Conservation (phyloP, 2,888 invertebrate species). For the Diachrysia chrysitis region DNA sequence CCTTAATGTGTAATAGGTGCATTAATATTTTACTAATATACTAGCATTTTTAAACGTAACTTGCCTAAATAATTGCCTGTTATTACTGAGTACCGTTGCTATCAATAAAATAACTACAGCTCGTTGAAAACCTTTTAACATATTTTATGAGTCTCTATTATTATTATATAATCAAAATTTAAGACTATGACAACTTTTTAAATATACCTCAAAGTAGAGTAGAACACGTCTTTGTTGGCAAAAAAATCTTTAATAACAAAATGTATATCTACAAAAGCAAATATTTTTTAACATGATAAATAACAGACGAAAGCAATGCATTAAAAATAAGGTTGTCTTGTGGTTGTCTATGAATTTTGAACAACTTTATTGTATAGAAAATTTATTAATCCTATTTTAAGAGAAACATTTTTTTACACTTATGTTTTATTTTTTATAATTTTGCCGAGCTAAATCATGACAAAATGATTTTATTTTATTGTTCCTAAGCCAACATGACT, state of each 20-base stretch:
- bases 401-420: slow-evolving; percentile 10
- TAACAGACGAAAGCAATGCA: slow-evolving; percentile 17
- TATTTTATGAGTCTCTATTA: background rate
- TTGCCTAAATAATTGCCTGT: slow-evolving; percentile 46
- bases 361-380: slow-evolving; percentile 7
- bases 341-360: slow-evolving; percentile 6
- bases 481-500: slow-evolving; percentile 57
- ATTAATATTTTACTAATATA: background rate
- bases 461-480: slow-evolving; percentile 58
- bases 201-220: background rate
- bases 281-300: background rate
- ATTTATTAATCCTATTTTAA: slow-evolving; percentile 3
- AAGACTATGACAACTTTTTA: background rate
- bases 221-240: background rate
- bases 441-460: slow-evolving; percentile 55
- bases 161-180: background rate
- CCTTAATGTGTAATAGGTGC: too few species aligned
- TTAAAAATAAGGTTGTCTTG: slow-evolving; percentile 13
- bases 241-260: background rate
- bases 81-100: slow-evolving; percentile 7
- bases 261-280: background rate
- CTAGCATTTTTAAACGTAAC: slow-evolving; percentile 34
- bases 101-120: slow-evolving; percentile 9
- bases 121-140: background rate
- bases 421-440: slow-evolving; percentile 20